Evolutionary conservation across 2,113 vertebrate genomes (phyloP).

Genomic region (Corythaeola cristata): DNA sequence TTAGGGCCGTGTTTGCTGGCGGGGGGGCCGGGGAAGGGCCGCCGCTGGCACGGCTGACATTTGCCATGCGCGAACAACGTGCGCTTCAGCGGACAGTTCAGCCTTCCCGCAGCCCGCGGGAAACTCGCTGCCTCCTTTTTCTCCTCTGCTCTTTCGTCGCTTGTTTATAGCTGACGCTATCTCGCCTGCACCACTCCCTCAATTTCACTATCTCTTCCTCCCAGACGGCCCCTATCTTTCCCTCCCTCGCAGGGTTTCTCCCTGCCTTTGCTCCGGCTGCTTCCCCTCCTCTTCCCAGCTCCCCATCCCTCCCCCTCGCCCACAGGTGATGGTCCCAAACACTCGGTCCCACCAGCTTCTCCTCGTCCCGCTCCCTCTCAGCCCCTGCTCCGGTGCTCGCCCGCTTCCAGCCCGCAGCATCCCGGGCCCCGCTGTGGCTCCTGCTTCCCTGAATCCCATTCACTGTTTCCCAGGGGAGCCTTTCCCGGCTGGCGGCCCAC

Average conservation of each 20-base stretch:
- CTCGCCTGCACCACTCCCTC: not conserved
- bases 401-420: not conserved
- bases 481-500: not conserved
- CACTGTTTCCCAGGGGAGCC: not conserved
- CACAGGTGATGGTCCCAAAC: not conserved
- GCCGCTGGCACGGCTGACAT: not conserved
- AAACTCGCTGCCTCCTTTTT: not conserved
- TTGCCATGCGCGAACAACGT: not conserved
- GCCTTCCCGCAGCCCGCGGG: not conserved
- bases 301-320: not conserved
- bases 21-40: not conserved
- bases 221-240: not conserved
- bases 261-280: not conserved
- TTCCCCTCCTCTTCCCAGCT: not conserved
- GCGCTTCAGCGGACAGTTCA: not conserved
- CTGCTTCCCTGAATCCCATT: not conserved
- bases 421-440: not conserved
- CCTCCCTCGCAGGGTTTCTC: not conserved
- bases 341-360: no score
- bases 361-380: not conserved
- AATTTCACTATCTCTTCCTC: not conserved
- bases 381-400: not conserved
- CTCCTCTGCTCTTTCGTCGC: not conserved
- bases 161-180: not conserved
- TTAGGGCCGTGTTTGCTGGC: no score